Base-by-base conservation (phyloP, 2,888 invertebrate genomes). In the Patella ulyssiponensis region DNA sequence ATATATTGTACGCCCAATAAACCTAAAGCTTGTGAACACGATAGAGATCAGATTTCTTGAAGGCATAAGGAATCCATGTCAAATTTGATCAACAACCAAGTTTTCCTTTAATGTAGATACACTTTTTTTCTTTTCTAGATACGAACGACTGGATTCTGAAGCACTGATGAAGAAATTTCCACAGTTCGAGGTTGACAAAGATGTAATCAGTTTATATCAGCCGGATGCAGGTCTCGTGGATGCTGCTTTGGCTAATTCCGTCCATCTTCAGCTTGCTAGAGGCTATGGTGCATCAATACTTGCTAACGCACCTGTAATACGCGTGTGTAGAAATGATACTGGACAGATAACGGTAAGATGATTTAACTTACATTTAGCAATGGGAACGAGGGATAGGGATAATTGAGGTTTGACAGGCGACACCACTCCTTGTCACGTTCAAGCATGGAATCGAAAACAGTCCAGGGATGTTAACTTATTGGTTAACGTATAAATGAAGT, bases 181-280 rank as follows among this genome's bases (percentile, higher is more conserved):
- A 0, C 88, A 89, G 83, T 89, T 88, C 77, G 82, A 82, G 7
- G 83, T 84, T 15, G 84, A 85, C 58, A 86, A 86, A 12, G 82
- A 78, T 2, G 82, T 83, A 56, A 80, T 84, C 33, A 88, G 86
- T 3, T 79, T 90, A 20, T 90, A 84, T 79, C 89, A 91, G 81
- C 83, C 86, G 54, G 89, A 89, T 75, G 88, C 88, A 4, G 91
- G 91, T 0, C 81, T 91, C 1, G 91, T 90, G 15, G 90, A 91
- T 77, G 91, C 91, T 1, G 90, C 89, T 9, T 75, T 86, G 77
- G 89, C 82, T 9, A 91, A 90, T 77, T 84, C 90, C 51, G 85
- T 87, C 2, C 91, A 91, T 78, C 77, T 88, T 14, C 91, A 91
- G 80, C 85, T 91, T 14, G 90, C 91, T 27, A 76, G 85, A 54